phyloP scores from a whole-genome alignment of 2,797 vertebrate species.

The Diglossa cyanea region DNA sequence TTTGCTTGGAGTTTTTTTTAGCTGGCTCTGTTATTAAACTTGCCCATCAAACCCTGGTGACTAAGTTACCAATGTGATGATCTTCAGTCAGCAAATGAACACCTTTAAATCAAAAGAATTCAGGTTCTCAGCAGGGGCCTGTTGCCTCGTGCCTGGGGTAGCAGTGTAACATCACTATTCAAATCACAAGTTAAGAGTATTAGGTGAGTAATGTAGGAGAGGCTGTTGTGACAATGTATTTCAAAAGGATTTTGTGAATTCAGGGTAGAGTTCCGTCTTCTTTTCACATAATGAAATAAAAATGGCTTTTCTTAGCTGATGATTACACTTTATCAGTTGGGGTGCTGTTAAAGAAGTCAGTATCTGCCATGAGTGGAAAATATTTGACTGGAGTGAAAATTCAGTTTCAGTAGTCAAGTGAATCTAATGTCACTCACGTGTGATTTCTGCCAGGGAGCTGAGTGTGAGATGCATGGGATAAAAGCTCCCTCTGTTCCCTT shows the following conservation, averaged over 20 bases:
- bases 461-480: not conserved
- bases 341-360: not conserved
- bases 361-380: not conserved
- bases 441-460: not conserved
- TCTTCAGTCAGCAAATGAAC: not conserved
- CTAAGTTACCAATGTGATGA: not conserved
- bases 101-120: not conserved
- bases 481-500: not conserved
- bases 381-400: not conserved
- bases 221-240: not conserved
- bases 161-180: not conserved
- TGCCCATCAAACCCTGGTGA: not conserved
- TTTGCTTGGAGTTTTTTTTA: not conserved
- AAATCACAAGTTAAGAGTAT: not conserved
- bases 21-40: not conserved
- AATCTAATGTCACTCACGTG: rapidly evolving
- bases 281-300: not conserved
- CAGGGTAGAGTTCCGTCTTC: not conserved
- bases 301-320: not conserved
- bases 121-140: not conserved
- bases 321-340: not conserved
- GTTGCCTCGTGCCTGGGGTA: not conserved
- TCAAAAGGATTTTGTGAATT: not conserved
- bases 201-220: not conserved
- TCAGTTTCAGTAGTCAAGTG: not conserved